Percentiles rank a stretch among this genome's conserved stretches.
Conservation (phyloP, 2,797 vertebrate genomes). For the Alosa sapidissima region DNA sequence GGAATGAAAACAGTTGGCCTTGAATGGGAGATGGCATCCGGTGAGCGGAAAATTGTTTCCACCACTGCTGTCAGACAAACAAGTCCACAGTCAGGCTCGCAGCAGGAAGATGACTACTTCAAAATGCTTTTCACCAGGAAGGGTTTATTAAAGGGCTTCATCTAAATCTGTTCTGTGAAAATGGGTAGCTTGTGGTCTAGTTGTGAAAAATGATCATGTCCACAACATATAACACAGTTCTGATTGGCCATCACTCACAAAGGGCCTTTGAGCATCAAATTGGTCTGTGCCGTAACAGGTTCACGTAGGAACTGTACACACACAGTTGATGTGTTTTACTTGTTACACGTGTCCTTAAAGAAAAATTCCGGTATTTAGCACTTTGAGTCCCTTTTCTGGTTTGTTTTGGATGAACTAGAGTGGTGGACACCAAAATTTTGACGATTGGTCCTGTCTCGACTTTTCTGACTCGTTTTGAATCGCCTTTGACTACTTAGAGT, state of each 20-base stretch:
- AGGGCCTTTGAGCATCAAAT: not conserved
- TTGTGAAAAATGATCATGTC: conserved; percentile 2
- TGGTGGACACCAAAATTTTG: too few relatives aligned
- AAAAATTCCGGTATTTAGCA: too few relatives aligned
- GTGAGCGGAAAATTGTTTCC: conserved; percentile 47
- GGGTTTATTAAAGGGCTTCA: not conserved
- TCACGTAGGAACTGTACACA: not conserved
- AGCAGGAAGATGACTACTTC: not conserved
- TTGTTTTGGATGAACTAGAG: too few relatives aligned
- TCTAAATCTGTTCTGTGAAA: not conserved
- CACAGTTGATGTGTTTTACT: not conserved
- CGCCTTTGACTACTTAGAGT: too few relatives aligned
- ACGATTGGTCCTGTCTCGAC: too few relatives aligned
- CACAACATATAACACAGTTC: not conserved
- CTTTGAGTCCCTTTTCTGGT: too few relatives aligned
- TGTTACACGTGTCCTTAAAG: not conserved
- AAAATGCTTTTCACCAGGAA: not conserved
- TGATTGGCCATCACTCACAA: not conserved
- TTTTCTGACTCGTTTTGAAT: too few relatives aligned
- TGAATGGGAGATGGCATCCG: conserved; percentile 39
- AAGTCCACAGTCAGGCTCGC: not conserved
- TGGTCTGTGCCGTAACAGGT: not conserved
- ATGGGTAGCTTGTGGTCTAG: not conserved
- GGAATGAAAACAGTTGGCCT: conserved; percentile 61
- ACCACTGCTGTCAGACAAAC: conserved; percentile 15